Conservation (phyloP, 2,888 invertebrate species). For the Trissolcus japonicus region DNA sequence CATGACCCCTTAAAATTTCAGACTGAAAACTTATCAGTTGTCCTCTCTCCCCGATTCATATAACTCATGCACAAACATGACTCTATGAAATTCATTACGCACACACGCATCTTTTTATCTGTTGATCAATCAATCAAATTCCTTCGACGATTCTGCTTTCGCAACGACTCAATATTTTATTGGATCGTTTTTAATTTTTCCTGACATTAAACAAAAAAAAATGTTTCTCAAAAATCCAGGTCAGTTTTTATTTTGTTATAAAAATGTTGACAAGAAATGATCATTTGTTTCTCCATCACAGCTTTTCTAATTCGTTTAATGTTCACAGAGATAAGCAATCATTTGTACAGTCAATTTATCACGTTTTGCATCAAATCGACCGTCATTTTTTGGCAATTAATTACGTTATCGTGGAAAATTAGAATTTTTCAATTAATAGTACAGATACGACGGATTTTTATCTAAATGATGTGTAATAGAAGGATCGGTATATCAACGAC, state of each 20-base stretch:
- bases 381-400: slow-evolving; percentile 22
- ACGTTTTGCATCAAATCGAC: slow-evolving; percentile 6
- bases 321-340: neutral
- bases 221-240: no score
- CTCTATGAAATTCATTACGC: neutral
- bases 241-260: no score
- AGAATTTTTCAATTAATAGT: slow-evolving; percentile 18
- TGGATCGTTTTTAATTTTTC: neutral
- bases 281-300: no score
- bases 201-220: neutral
- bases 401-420: slow-evolving; percentile 23
- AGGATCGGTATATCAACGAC: slow-evolving; percentile 6
- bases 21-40: slow-evolving; percentile 46
- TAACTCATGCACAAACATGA: slow-evolving; percentile 11
- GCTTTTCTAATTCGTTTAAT: neutral
- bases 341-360: neutral
- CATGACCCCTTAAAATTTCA: slow-evolving; percentile 54
- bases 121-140: neutral
- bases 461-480: slow-evolving; percentile 20
- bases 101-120: neutral
- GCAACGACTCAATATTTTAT: neutral
- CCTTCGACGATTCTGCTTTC: neutral
- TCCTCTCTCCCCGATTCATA: slow-evolving; percentile 30
- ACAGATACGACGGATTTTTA: slow-evolving; percentile 9
- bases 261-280: no score